Evolutionary conservation across 1,140 invertebrate genomes (phyloP), one percentile per base, ranked within the genome.

Genomic region (Tetramorium simillimum): DNA sequence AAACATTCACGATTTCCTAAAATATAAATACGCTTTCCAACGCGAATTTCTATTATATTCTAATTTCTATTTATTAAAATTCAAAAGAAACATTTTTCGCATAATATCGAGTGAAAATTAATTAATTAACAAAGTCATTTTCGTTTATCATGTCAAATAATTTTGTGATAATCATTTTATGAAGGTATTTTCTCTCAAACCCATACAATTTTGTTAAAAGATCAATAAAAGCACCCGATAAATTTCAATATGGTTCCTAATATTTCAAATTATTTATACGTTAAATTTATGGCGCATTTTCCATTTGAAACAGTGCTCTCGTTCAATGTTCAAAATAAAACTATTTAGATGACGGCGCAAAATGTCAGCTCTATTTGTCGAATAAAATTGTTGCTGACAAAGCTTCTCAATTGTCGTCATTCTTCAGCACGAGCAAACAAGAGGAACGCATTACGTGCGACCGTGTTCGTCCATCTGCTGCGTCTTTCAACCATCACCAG

Each of bases 401-500:
- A 62, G 69, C 65, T 72, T n/a, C 33, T 60, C 49, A 69, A 63
- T 87, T 90, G 88, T 87, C 84, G 24, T 53, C 43, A 12, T 53
- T 56, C 62, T 81, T 85, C 21, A 33, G 3, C 43, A 28, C 7
- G 53, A 56, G 43, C 67, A 90, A 90, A 89, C 67, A 89, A 86
- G 67, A 69, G 58, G 73, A 85, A 89, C 53, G 53, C 46, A 89
- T 89, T 84, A 88, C 58, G 72, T 18, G 46, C 62, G 77, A 87
- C 73, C 88, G 12, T 87, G 85, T 89, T 75, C 88, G 78, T 85
- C 78, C 89, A 89, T 90, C 88, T 89, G 85, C 73, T 78, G 56
- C 85, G 60, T 80, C 88, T 89, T 80, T 80, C 65, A 56, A 69
- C 37, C 46, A 67, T 10, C n/a, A 24, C 6, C 0, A 51, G 12